phyloP scores from a whole-genome alignment of 2,888 invertebrate genomes.

The Prosapia bicincta region DNA sequence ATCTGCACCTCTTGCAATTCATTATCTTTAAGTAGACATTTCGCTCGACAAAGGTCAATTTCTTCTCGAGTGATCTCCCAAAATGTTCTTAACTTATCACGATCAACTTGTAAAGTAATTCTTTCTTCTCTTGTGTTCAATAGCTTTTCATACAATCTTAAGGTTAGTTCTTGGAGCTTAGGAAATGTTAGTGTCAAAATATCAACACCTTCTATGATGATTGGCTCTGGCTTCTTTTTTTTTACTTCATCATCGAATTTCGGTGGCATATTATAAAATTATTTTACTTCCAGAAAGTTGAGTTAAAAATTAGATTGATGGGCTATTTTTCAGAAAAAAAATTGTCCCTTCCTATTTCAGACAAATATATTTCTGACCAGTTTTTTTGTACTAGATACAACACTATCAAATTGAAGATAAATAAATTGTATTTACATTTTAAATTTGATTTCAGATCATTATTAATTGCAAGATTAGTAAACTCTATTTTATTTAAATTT shows the following conservation, averaged over 20 bases:
- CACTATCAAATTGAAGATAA: too few relatives aligned
- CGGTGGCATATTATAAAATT: background rate
- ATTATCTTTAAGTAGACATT: background rate
- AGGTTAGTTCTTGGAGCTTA: conserved; percentile 16
- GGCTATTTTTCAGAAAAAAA: too few relatives aligned
- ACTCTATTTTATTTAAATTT: too few relatives aligned
- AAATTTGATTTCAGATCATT: too few relatives aligned
- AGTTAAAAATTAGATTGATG: too few relatives aligned
- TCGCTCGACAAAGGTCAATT: background rate
- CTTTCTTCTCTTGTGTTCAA: conserved; percentile 4
- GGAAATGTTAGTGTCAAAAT: conserved; percentile 10
- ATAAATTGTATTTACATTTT: too few relatives aligned
- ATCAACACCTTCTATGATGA: conserved; percentile 17
- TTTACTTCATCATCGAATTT: background rate
- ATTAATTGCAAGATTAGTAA: too few relatives aligned
- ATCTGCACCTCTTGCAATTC: conserved; percentile 4
- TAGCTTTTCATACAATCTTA: conserved; percentile 14
- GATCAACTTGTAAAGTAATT: conserved; percentile 5
- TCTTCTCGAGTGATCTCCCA: conserved; percentile 9
- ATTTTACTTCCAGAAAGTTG: too few relatives aligned
- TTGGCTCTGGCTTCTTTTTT: background rate
- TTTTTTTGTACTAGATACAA: too few relatives aligned
- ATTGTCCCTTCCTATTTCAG: too few relatives aligned
- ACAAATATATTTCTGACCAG: too few relatives aligned
- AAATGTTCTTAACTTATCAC: conserved; percentile 9